A percentile compares a stretch with the other conserved stretches of the same genome.
These are phyloP conservation scores for Cephalopterus ornatus DNA, from an alignment of 2,113 vertebrate genomes.

Conservation along the genomic window DNA sequence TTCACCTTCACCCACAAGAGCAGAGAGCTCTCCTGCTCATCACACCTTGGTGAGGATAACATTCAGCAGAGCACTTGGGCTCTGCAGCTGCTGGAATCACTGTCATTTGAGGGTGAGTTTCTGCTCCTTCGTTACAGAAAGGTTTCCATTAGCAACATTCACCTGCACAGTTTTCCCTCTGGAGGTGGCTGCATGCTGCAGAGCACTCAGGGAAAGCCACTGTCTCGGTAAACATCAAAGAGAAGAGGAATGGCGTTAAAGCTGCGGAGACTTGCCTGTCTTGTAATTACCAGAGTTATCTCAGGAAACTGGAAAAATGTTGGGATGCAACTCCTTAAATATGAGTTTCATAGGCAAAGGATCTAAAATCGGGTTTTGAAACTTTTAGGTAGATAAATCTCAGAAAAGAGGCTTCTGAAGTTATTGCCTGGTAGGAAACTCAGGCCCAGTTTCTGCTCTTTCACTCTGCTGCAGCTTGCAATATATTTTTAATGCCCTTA, in stretches of 20 bases:
- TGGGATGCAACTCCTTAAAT: neutral
- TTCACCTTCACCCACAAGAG: rapidly evolving
- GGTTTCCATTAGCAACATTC: neutral
- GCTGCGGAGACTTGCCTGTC: neutral
- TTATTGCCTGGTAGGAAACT: neutral
- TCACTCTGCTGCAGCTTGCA: neutral
- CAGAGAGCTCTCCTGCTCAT: neutral
- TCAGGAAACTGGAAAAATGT: neutral
- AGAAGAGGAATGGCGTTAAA: neutral
- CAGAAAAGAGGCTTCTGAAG: neutral
- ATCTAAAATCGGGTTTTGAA: neutral
- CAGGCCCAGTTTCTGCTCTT: neutral
- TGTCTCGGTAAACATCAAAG: neutral
- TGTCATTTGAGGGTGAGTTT: neutral
- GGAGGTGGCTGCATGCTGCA: neutral
- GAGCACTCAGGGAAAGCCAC: rapidly evolving
- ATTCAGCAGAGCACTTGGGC: neutral
- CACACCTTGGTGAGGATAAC: neutral
- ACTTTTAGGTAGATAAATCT: neutral
- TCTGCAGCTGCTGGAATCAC: neutral
- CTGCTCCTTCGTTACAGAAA: neutral
- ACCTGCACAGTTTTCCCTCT: neutral
- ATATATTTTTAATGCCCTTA: neutral
- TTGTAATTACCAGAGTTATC: neutral
- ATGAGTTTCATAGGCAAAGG: neutral